Evolutionary conservation across 2,888 invertebrate genomes (phyloP).

Genomic region (Nephrotoma guestfalica): DNA sequence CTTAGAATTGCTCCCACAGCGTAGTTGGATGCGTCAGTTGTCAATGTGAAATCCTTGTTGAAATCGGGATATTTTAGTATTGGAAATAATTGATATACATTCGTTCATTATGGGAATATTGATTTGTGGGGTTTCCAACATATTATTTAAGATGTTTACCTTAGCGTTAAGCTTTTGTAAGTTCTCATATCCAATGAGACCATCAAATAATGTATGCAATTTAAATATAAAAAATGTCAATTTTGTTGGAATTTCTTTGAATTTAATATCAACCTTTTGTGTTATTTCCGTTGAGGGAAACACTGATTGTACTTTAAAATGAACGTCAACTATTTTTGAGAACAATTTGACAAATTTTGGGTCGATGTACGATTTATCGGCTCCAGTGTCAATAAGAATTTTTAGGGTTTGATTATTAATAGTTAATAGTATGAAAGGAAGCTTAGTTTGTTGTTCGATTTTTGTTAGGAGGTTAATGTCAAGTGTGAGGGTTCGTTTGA

Average conservation of each 20-base stretch:
- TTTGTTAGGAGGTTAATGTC: no score
- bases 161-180: neutral
- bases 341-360: neutral
- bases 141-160: neutral
- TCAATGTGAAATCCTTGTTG: neutral
- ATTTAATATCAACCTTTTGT: neutral
- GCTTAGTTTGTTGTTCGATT: neutral
- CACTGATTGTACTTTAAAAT: no score
- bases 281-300: no score
- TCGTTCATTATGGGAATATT: neutral
- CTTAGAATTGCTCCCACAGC: neutral
- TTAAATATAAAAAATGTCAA: neutral
- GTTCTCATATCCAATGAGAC: neutral
- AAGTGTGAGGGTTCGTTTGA: no score
- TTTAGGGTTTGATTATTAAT: neutral
- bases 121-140: neutral
- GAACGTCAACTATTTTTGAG: no score
- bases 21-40: neutral
- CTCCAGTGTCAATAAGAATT: neutral
- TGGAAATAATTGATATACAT: no score
- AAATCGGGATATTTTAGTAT: neutral
- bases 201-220: neutral
- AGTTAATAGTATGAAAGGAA: neutral
- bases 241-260: neutral
- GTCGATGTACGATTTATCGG: neutral